These are phyloP conservation scores for Gambusia yucatana DNA, from an alignment of 2,797 vertebrate species.

Conservation along the genomic window DNA sequence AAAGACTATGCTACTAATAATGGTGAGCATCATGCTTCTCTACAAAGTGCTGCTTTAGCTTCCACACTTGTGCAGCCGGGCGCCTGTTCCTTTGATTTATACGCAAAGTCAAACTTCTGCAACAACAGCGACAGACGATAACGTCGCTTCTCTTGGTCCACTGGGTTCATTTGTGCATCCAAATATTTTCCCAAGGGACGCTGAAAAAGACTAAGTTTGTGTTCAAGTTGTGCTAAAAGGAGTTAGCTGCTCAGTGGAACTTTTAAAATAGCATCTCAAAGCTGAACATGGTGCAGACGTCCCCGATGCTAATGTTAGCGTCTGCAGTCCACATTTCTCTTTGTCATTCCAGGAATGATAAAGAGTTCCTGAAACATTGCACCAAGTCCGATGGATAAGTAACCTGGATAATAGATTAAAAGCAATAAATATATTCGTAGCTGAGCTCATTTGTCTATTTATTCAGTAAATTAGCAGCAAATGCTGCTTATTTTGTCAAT, in stretches of 20 bases:
- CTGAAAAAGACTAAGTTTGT: too few relatives aligned
- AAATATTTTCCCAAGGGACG: too few relatives aligned
- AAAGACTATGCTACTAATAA: not conserved
- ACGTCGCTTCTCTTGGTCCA: too few relatives aligned
- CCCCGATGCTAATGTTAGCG: too few relatives aligned
- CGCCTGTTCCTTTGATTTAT: not conserved
- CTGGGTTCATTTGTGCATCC: too few relatives aligned
- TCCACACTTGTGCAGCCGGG: not conserved
- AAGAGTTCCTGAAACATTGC: not conserved
- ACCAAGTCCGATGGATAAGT: not conserved
- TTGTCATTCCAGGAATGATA: too few relatives aligned
- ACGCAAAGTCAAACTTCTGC: too few relatives aligned
- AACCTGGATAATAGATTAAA: not conserved
- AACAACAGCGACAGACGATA: too few relatives aligned
- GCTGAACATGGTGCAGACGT: too few relatives aligned
- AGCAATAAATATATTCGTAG: not conserved
- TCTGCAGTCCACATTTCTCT: not conserved
- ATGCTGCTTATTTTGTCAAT: not conserved
- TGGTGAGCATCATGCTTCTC: not conserved
- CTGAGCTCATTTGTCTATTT: not conserved
- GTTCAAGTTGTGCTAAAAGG: too few relatives aligned
- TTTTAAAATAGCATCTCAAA: too few relatives aligned
- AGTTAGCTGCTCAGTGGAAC: too few relatives aligned
- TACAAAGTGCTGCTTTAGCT: not conserved
- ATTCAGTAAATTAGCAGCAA: not conserved